Conservation (phyloP, 1,140 invertebrate species). For the Nautilus pompilius region DNA sequence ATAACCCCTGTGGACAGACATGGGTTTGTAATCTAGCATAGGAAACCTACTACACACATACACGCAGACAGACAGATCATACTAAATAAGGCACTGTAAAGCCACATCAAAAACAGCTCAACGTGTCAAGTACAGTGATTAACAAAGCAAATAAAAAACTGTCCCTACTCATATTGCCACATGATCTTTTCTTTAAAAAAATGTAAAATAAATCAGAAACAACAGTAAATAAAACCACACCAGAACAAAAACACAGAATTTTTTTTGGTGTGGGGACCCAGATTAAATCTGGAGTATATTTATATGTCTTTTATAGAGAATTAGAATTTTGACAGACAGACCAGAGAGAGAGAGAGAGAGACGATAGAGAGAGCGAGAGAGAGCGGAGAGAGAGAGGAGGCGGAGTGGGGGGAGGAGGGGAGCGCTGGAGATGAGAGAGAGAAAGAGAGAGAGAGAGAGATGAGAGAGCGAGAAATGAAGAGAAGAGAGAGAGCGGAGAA, state of each 20-base stretch:
- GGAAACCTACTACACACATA: too few species aligned
- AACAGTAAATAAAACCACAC: background rate
- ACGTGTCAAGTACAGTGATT: too few species aligned
- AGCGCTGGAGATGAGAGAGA: background rate
- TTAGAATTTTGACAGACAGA: background rate
- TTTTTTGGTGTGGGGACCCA: background rate
- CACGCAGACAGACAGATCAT: too few species aligned
- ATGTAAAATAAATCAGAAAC: background rate
- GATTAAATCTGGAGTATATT: too few species aligned
- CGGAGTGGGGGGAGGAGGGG: background rate
- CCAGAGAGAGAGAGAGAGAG: background rate
- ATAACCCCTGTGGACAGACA: too few species aligned
- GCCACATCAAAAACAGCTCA: too few species aligned
- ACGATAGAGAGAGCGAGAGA: background rate
- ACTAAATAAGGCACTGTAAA: too few species aligned
- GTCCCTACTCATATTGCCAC: too few species aligned
- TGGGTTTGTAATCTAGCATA: too few species aligned
- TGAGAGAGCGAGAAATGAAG: background rate
- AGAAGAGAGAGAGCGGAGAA: background rate
- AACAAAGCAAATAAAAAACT: too few species aligned
- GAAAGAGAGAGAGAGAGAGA: background rate
- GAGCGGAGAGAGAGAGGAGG: background rate
- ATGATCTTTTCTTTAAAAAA: too few species aligned
- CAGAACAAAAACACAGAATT: background rate
- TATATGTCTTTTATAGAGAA: too few species aligned